A percentile compares a stretch with the other conserved stretches of the same genome.
Conservation (phyloP, 2,888 invertebrate genomes). For the Steinernema hermaphroditum region DNA sequence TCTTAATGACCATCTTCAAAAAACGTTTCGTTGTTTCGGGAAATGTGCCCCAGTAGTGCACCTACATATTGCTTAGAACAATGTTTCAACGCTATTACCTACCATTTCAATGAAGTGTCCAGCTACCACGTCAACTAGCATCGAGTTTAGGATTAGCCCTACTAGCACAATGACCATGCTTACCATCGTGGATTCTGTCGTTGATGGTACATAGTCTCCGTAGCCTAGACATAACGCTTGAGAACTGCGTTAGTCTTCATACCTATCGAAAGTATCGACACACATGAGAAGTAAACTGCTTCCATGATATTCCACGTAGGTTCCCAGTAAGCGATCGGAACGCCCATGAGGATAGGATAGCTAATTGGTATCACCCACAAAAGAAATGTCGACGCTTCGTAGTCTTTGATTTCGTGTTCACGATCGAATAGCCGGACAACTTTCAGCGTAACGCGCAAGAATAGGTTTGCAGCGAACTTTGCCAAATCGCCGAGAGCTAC, state of each 20-base stretch:
- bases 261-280: constrained; percentile 11
- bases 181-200: neutral
- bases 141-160: constrained; percentile 1
- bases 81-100: neutral
- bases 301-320: neutral
- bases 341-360: constrained; percentile 9
- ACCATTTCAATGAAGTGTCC: constrained; percentile 23
- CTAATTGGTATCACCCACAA: constrained; percentile 12
- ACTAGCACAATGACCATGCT: neutral
- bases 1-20: neutral
- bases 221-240: constrained; percentile 3
- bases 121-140: constrained; percentile 9
- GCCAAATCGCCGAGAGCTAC: constrained; percentile 10
- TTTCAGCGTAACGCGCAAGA: neutral
- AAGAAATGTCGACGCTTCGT: neutral
- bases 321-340: constrained; percentile 17
- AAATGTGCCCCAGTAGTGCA: constrained; percentile 24
- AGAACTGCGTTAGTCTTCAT: too few species aligned
- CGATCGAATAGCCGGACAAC: neutral
- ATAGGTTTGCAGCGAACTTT: neutral
- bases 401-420: neutral
- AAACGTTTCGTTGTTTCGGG: constrained; percentile 22
- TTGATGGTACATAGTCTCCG: constrained; percentile 10
- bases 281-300: constrained; percentile 12
- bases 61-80: too few species aligned